Conservation (phyloP, 1,140 invertebrate species). For the Saccostrea glomerata region DNA sequence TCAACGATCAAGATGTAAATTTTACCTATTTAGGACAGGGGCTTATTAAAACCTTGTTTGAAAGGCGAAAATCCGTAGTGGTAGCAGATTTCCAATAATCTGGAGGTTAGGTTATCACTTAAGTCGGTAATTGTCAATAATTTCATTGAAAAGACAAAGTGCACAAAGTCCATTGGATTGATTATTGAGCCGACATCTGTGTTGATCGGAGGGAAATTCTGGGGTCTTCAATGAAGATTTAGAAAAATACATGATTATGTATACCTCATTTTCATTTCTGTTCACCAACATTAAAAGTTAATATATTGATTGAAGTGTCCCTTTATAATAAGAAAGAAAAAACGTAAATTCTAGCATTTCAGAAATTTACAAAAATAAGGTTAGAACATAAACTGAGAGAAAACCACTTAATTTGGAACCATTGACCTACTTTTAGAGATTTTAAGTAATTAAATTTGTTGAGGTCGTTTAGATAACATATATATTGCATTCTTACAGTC, state of each 20-base stretch:
- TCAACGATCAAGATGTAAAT: neutral
- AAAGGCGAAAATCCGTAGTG: neutral
- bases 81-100: constrained; percentile 3
- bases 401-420: no score
- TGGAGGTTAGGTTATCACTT: neutral
- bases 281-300: neutral
- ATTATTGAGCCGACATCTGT: neutral
- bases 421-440: no score
- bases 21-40: neutral
- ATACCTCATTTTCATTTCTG: neutral
- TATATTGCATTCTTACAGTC: no score
- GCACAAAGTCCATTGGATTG: neutral
- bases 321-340: neutral
- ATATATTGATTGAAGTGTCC: neutral
- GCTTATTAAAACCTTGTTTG: neutral
- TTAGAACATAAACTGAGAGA: no score
- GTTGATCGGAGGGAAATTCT: neutral
- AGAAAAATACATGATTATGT: neutral
- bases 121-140: constrained; percentile 7
- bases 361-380: no score
- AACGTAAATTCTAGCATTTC: neutral
- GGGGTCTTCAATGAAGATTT: neutral
- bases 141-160: neutral
- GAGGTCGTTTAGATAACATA: no score
- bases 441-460: no score